Evolutionary conservation across 2,888 invertebrate species (phyloP).

Genomic region (Sinodicranocentrus sp.): DNA sequence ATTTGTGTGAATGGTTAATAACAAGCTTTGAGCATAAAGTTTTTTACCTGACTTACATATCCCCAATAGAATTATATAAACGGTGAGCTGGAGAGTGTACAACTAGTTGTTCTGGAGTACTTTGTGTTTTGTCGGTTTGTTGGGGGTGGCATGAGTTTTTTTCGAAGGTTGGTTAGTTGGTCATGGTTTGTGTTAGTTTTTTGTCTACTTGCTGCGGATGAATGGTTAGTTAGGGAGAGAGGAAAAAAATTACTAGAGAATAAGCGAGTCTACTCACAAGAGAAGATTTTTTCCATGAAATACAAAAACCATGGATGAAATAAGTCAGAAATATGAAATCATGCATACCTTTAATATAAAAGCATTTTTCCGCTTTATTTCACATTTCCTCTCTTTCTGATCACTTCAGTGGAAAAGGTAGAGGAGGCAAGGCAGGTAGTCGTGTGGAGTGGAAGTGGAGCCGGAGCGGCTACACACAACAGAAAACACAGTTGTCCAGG

Average conservation of each 20-base stretch:
- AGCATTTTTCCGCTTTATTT: conserved; percentile 70
- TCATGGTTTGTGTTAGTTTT: conserved; percentile 49
- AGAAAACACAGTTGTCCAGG: conserved; percentile 46
- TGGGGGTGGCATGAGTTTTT: conserved; percentile 30
- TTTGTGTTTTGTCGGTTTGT: conserved; percentile 42
- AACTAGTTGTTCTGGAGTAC: background rate
- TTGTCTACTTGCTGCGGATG: conserved; percentile 43
- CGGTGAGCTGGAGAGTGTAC: too few relatives aligned
- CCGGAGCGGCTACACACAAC: conserved; percentile 28
- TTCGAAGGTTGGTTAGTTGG: conserved; percentile 49
- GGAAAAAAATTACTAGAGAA: conserved; percentile 8
- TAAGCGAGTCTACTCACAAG: background rate
- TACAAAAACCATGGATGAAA: conserved; percentile 28
- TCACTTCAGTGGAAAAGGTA: conserved; percentile 39
- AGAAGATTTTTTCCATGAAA: conserved; percentile 46
- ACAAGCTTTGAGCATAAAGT: background rate
- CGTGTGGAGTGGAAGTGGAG: conserved; percentile 21
- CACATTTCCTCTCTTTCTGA: conserved; percentile 39
- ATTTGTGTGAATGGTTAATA: background rate
- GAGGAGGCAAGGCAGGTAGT: conserved; percentile 42
- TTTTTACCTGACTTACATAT: too few relatives aligned
- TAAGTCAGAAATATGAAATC: conserved; percentile 55
- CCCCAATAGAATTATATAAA: too few relatives aligned
- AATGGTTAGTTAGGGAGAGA: conserved; percentile 31
- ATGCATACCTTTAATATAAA: conserved; percentile 58